These are phyloP conservation scores for Epinotia bilunana DNA, from an alignment of 2,888 invertebrate genomes.

Conservation along the genomic window DNA sequence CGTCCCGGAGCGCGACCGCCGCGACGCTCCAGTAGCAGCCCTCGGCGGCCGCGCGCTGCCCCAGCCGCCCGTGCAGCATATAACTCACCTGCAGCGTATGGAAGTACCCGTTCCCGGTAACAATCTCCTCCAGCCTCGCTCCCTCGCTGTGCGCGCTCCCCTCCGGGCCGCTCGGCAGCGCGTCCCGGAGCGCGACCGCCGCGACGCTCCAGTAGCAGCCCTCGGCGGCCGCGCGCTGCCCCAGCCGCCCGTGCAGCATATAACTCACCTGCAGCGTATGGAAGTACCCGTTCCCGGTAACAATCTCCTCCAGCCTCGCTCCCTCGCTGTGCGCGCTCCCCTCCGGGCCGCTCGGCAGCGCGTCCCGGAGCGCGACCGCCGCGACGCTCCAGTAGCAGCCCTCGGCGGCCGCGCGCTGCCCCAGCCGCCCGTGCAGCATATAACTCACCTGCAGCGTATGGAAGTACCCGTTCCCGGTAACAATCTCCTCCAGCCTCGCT, in stretches of 20 bases:
- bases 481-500: constrained; percentile 48
- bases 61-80: too few species aligned
- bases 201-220: constrained; percentile 64
- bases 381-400: constrained; percentile 64
- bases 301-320: constrained; percentile 48
- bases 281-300: constrained; percentile 62
- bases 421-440: too few species aligned
- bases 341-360: not conserved
- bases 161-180: not conserved
- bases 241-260: too few species aligned
- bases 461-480: constrained; percentile 62
- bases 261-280: constrained; percentile 63
- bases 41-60: too few species aligned
- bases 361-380: constrained; percentile 44
- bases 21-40: constrained; percentile 64
- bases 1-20: constrained; percentile 44
- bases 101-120: constrained; percentile 62
- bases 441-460: constrained; percentile 63
- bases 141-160: constrained; percentile 7
- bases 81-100: constrained; percentile 63
- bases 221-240: too few species aligned
- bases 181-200: constrained; percentile 44
- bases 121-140: constrained; percentile 48
- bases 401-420: too few species aligned
- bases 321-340: constrained; percentile 7